phyloP scores from a whole-genome alignment of 2,888 invertebrate genomes.

The Neria commutata region DNA sequence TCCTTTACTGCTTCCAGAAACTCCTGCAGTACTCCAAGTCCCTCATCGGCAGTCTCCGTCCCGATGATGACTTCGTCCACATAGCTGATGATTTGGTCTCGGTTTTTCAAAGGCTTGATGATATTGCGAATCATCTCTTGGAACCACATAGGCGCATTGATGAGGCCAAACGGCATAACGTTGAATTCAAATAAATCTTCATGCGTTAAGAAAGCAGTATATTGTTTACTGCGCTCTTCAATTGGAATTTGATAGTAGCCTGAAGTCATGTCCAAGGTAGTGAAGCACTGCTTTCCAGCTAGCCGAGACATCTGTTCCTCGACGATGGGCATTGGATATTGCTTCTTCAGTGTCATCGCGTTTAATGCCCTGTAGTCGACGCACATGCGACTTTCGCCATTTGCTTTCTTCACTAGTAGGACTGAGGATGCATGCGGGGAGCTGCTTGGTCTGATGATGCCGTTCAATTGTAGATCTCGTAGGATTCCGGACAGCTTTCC shows the following conservation, averaged over 20 bases:
- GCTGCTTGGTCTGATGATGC: conserved; percentile 22
- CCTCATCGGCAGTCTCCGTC: too few species aligned
- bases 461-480: conserved; percentile 16
- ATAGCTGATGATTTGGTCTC: too few species aligned
- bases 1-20: conserved; percentile 9
- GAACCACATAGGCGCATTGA: too few species aligned
- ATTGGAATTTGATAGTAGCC: conserved; percentile 41
- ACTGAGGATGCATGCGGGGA: conserved; percentile 28
- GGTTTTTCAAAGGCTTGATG: too few species aligned
- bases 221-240: conserved; percentile 33
- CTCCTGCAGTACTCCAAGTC: too few species aligned
- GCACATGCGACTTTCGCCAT: conserved; percentile 19
- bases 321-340: conserved; percentile 22
- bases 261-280: conserved; percentile 40
- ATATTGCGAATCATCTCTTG: too few species aligned
- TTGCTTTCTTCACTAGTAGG: conserved; percentile 22
- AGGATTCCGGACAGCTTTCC: conserved; percentile 12
- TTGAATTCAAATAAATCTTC: too few species aligned
- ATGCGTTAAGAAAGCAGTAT: too few species aligned
- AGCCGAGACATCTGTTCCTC: conserved; percentile 27
- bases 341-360: conserved; percentile 18
- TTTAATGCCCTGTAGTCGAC: conserved; percentile 22
- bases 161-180: too few species aligned
- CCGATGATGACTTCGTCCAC: conserved; percentile 18
- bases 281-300: conserved; percentile 37